These are phyloP conservation scores for Coregonus suidteri DNA, from an alignment of 2,797 vertebrate species.

Conservation along the genomic window DNA sequence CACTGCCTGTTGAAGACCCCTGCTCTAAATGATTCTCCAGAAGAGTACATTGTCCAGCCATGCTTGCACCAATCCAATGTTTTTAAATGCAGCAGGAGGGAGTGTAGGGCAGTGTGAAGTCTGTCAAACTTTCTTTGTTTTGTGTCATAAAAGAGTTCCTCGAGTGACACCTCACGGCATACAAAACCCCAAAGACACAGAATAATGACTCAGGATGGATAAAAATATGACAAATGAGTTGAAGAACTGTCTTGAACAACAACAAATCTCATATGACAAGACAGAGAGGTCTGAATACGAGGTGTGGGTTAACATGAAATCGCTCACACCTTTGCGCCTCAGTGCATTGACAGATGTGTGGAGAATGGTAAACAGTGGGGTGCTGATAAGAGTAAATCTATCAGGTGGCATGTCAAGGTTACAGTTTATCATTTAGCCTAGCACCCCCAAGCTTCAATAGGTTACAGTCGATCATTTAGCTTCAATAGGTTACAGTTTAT, in stretches of 20 bases:
- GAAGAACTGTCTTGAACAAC: neutral
- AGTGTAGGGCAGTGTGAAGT: neutral
- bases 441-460: too few relatives aligned
- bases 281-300: conserved; percentile 4
- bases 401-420: conserved; percentile 32
- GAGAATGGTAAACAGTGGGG: conserved; percentile 24
- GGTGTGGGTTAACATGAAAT: conserved; percentile 19
- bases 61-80: too few relatives aligned
- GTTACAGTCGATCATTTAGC: too few relatives aligned
- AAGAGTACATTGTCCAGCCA: too few relatives aligned
- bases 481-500: too few relatives aligned
- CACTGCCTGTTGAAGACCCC: too few relatives aligned
- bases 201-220: neutral
- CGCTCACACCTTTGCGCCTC: neutral
- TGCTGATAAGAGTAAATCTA: conserved; percentile 23
- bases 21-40: too few relatives aligned
- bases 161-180: too few relatives aligned
- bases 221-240: neutral
- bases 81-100: too few relatives aligned
- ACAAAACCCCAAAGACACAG: neutral
- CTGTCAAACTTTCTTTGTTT: too few relatives aligned
- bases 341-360: conserved; percentile 18
- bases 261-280: conserved; percentile 18
- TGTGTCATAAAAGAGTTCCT: too few relatives aligned
- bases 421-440: neutral